Base-by-base conservation (phyloP, 2,888 invertebrate species). In the Notodonta ziczac region DNA sequence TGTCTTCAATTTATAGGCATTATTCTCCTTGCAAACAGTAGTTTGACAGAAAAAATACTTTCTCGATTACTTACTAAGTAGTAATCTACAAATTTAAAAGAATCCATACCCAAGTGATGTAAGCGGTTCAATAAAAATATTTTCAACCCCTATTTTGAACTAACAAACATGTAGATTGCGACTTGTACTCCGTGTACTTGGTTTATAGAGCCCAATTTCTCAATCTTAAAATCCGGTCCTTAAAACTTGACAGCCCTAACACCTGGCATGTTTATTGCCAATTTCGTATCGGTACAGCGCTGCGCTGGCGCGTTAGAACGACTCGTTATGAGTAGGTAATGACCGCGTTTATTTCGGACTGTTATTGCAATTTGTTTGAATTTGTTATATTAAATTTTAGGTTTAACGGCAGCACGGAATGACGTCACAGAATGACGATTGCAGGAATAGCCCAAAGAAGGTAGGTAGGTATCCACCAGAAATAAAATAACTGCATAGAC, bases 241-340 rank as follows among this genome's bases (percentile, higher is more conserved):
- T 9, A 58, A 13, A 51, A 59, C 61, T 61, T 35, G 57, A 12
- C 62, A 69, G 59, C 65, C 65, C 65, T 69, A 62, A 57, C 58
- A 56, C 57, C 60, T 57, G 56, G 56, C 32, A 53, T 58, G 58
- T 72, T 72, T 69, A 72, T 66, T 61, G 63, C 58, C 63, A 64
- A 73, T 65, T 65, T 65, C 55, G 40, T 60, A 68, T 66, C 67
- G 65, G 60, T 67, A 63, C 44, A 48, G 52, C 61, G 44, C 35
- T 35, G 58, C 60, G 52, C 57, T 60, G 59, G 59, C 65, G 59
- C 56, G 63, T 56, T 61, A 61, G 44, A 69, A 40, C 50, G 58
- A 32, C 44, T 54, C 35, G 39, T 57, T 60, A 60, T 63, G 58
- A 63, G 53, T 58, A 58, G 56, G 39, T 58, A 58, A 63, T 58